Conservation (phyloP, 2,113 vertebrate genomes). For the Reinhardtius hippoglossoides region DNA sequence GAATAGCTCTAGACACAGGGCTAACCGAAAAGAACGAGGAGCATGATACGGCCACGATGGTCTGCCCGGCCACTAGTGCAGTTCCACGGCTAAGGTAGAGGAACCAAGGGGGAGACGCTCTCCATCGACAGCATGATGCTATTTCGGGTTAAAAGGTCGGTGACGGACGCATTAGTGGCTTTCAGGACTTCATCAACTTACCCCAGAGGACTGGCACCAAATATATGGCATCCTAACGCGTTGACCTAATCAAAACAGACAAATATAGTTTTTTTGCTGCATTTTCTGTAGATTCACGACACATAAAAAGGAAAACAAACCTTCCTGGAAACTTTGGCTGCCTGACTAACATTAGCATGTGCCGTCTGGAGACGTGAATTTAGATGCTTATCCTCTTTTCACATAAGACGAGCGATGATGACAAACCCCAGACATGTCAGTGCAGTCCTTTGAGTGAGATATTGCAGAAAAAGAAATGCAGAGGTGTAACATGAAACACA, state of each 20-base stretch:
- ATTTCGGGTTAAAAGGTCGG: slow-evolving; percentile 14
- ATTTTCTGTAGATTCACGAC: neutral
- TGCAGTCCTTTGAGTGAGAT: slow-evolving; percentile 28
- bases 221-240: neutral
- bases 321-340: neutral
- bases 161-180: slow-evolving; percentile 24
- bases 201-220: slow-evolving; percentile 10
- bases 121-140: slow-evolving; percentile 11
- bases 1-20: slow-evolving; percentile 77
- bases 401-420: neutral
- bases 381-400: slow-evolving; percentile 15
- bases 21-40: slow-evolving; percentile 67
- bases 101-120: slow-evolving; percentile 24
- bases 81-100: slow-evolving; percentile 31
- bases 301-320: neutral
- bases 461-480: slow-evolving; percentile 38
- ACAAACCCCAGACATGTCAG: slow-evolving; percentile 26
- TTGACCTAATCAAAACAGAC: neutral
- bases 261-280: neutral
- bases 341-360: slow-evolving; percentile 15
- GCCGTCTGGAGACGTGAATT: neutral
- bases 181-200: slow-evolving; percentile 19
- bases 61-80: slow-evolving; percentile 43
- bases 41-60: slow-evolving; percentile 55
- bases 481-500: slow-evolving; percentile 53